These are phyloP conservation scores for Megalopta genalis DNA, from an alignment of 1,140 invertebrate genomes.

Conservation along the genomic window DNA sequence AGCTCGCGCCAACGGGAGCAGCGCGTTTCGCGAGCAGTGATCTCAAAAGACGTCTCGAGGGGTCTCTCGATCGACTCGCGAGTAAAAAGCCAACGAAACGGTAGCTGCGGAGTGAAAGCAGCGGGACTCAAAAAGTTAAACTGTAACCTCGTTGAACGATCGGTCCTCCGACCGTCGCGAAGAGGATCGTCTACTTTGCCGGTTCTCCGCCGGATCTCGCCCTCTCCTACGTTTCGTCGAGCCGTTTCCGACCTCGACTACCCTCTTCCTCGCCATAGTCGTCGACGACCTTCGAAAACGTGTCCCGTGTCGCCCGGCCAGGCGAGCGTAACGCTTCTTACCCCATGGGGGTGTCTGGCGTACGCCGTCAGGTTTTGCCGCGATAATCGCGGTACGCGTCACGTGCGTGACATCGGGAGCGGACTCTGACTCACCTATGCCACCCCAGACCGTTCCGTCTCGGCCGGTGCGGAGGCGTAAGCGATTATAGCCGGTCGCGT, in stretches of 20 bases:
- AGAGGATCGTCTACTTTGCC: neutral
- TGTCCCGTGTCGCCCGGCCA: conserved; percentile 50
- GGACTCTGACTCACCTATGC: conserved; percentile 52
- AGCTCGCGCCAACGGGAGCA: too few species aligned
- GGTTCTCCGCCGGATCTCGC: too few species aligned
- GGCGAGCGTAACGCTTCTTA: too few species aligned
- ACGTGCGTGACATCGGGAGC: conserved; percentile 53
- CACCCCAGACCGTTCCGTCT: neutral
- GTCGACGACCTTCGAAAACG: conserved; percentile 43
- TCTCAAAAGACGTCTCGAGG: too few species aligned
- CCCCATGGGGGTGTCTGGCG: conserved; percentile 5
- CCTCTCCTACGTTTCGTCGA: too few species aligned
- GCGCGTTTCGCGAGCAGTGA: too few species aligned
- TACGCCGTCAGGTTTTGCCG: conserved; percentile 50
- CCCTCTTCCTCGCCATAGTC: too few species aligned
- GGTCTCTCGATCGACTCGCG: too few species aligned
- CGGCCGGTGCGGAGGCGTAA: conserved; percentile 38
- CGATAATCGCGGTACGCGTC: conserved; percentile 60
- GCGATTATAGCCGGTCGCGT: conserved; percentile 56
- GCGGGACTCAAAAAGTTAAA: too few species aligned
- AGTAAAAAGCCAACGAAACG: too few species aligned
- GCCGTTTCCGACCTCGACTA: too few species aligned
- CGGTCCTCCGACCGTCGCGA: neutral
- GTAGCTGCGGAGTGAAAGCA: too few species aligned
- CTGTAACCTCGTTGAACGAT: neutral